phyloP scores from a whole-genome alignment of 2,888 invertebrate genomes.

The Cantharis nigra region DNA sequence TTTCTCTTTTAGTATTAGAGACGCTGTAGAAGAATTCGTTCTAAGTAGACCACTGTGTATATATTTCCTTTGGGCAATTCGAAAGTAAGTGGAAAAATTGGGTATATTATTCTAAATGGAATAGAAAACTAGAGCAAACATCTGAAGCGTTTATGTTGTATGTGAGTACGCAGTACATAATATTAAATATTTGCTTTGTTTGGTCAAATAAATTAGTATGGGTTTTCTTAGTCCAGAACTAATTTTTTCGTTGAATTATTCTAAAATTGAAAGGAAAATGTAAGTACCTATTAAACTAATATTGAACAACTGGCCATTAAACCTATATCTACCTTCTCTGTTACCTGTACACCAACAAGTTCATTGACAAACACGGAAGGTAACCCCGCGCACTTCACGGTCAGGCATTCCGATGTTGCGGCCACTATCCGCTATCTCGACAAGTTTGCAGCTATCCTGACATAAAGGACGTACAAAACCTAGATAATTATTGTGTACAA shows the following conservation, averaged over 20 bases:
- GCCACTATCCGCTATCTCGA: constrained; percentile 36
- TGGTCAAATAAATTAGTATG: background rate
- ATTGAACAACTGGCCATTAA: constrained; percentile 6
- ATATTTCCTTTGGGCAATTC: no score
- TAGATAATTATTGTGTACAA: constrained; percentile 2
- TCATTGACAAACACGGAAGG: constrained; percentile 42
- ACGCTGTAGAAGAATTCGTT: no score
- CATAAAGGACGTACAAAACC: constrained; percentile 1
- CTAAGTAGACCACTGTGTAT: no score
- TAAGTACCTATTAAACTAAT: background rate
- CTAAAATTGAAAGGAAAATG: background rate
- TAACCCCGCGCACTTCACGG: constrained; percentile 37
- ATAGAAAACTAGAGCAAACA: background rate
- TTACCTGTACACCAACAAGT: constrained; percentile 35
- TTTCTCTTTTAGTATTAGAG: no score
- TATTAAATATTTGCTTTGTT: background rate
- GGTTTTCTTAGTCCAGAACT: background rate
- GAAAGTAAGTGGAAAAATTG: no score
- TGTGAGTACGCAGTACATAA: background rate
- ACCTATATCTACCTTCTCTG: constrained; percentile 17
- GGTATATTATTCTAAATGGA: background rate
- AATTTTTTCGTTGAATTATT: background rate
- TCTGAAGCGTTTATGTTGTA: background rate
- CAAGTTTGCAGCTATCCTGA: constrained; percentile 19
- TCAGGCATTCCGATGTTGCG: constrained; percentile 40